Evolutionary conservation across 2,797 vertebrate genomes (phyloP).

Genomic region (Rhadinocentrus ornatus): DNA sequence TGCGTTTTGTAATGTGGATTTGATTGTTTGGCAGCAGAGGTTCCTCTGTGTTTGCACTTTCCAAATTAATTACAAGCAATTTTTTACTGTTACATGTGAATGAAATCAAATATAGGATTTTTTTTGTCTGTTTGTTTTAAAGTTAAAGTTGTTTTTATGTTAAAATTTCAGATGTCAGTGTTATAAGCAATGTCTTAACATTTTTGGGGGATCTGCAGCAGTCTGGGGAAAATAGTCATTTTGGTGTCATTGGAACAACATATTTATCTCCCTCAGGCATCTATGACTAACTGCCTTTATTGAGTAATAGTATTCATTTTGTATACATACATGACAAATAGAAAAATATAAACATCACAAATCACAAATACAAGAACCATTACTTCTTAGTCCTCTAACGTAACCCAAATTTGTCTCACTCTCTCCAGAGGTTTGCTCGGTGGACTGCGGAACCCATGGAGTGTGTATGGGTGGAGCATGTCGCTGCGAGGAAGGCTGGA

Average conservation of each 20-base stretch:
- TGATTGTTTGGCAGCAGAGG: slow-evolving; percentile 42
- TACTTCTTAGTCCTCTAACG: not conserved
- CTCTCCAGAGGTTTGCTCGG: slow-evolving; percentile 94
- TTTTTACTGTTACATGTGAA: not conserved
- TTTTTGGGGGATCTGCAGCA: not conserved
- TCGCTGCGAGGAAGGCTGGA: slow-evolving; percentile 99
- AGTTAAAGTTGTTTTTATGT: not conserved
- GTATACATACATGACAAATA: not conserved
- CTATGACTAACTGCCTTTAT: not conserved
- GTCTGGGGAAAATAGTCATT: slow-evolving; percentile 3
- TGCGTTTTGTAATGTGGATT: slow-evolving; percentile 31
- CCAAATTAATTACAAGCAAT: slow-evolving; percentile 14
- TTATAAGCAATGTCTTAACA: not conserved
- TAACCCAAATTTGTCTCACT: slow-evolving; percentile 5
- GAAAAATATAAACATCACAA: not conserved
- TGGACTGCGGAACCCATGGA: slow-evolving; percentile 98
- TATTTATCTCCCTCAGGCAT: not conserved
- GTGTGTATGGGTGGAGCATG: slow-evolving; percentile 97
- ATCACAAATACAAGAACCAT: not conserved
- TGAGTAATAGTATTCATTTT: not conserved
- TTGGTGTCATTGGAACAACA: slow-evolving; percentile 5
- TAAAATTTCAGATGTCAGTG: not conserved
- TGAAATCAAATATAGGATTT: not conserved
- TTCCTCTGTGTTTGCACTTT: slow-evolving; percentile 5
- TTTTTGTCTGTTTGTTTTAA: no score